These are phyloP conservation scores for Melanotus villosus DNA, from an alignment of 2,888 invertebrate genomes.

Conservation along the genomic window DNA sequence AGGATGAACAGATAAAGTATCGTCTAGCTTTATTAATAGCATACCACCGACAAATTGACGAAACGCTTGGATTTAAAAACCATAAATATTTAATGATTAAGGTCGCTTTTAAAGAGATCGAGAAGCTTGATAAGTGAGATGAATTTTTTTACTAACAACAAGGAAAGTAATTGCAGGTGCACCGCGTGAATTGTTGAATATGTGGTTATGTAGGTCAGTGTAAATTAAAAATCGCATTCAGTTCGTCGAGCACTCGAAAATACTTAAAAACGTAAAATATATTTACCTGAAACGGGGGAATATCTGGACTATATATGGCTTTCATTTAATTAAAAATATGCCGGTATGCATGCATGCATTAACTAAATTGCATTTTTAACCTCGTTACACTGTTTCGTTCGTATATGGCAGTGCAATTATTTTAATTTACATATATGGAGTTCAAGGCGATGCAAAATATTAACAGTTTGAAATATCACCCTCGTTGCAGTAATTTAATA, in stretches of 20 bases:
- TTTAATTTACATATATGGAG: too few species aligned
- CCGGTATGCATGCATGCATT: too few species aligned
- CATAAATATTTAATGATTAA: constrained; percentile 19
- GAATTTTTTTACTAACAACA: background rate
- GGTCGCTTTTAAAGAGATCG: background rate
- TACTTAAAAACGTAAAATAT: too few species aligned
- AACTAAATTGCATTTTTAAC: too few species aligned
- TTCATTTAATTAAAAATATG: too few species aligned
- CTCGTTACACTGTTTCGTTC: too few species aligned
- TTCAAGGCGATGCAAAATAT: too few species aligned
- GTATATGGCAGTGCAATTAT: too few species aligned
- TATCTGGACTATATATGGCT: too few species aligned
- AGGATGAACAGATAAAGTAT: background rate
- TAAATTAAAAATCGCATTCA: background rate
- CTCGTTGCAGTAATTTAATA: too few species aligned
- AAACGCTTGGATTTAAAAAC: background rate
- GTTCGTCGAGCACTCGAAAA: background rate
- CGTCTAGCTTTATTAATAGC: background rate
- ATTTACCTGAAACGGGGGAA: too few species aligned
- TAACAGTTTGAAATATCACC: too few species aligned
- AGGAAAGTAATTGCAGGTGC: background rate
- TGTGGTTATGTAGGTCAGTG: background rate
- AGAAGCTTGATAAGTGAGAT: constrained; percentile 2
- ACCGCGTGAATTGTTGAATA: background rate
- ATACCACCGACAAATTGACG: background rate